Conservation (phyloP, 92 coral and sea anemone genomes). For the Heteractis magnifica region DNA sequence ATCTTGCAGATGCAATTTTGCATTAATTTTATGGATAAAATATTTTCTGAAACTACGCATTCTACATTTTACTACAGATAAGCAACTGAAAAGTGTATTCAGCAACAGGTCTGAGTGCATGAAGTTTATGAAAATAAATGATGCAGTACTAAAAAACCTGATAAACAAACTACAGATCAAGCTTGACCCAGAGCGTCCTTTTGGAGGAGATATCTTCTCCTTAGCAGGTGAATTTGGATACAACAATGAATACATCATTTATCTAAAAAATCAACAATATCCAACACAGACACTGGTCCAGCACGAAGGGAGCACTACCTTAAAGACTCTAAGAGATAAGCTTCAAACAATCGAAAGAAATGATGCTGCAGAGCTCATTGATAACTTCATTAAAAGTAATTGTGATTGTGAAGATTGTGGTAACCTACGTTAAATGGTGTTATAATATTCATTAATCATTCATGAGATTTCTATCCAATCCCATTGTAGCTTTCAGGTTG, state of each 20-base stretch:
- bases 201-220: neutral
- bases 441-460: too few species aligned
- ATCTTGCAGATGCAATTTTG: too few species aligned
- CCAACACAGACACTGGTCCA: neutral
- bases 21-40: too few species aligned
- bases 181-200: neutral
- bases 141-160: neutral
- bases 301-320: neutral
- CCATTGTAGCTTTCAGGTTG: too few species aligned
- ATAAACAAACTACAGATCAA: neutral
- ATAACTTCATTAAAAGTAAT: neutral
- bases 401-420: slow-evolving; percentile 1
- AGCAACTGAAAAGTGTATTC: neutral
- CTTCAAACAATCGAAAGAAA: neutral
- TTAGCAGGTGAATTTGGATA: neutral
- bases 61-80: neutral
- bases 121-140: neutral
- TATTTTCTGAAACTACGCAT: too few species aligned
- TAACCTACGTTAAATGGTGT: neutral
- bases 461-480: too few species aligned
- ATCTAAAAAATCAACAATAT: neutral
- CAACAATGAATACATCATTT: neutral
- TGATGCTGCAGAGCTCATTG: neutral
- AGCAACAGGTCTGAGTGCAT: neutral
- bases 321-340: neutral